These are phyloP conservation scores for Ypsolopha scabrella DNA, from an alignment of 2,888 invertebrate species.

Conservation along the genomic window DNA sequence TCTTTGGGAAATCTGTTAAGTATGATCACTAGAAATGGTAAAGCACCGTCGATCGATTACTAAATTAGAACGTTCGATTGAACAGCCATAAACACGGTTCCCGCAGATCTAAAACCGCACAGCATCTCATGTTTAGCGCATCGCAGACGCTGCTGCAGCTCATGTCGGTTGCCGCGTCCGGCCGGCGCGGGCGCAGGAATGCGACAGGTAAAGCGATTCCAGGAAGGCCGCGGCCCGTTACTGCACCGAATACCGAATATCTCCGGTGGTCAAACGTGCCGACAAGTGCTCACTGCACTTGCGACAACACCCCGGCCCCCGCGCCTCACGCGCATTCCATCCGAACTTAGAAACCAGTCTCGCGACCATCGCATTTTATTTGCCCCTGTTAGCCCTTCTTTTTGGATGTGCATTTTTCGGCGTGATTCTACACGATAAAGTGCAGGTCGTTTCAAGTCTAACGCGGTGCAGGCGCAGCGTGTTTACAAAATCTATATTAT, in stretches of 20 bases:
- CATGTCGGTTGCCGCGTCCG: conserved; percentile 12
- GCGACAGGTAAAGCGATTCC: conserved; percentile 69
- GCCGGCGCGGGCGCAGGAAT: conserved; percentile 49
- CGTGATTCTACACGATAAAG: not conserved
- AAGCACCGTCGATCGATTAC: no score
- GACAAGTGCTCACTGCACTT: conserved; percentile 65
- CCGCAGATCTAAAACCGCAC: not conserved
- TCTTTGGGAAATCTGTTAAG: no score
- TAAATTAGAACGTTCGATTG: no score
- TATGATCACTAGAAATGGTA: no score
- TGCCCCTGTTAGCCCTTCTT: conserved; percentile 2
- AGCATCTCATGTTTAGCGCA: not conserved
- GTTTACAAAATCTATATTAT: not conserved
- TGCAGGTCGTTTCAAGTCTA: not conserved
- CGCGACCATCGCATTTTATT: conserved; percentile 24
- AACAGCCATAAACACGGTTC: no score
- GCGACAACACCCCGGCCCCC: conserved; percentile 51
- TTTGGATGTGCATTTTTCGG: conserved; percentile 1
- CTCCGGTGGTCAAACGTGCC: conserved; percentile 67
- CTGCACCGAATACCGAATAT: conserved; percentile 70
- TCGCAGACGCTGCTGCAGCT: conserved; percentile 12
- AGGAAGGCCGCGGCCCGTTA: conserved; percentile 69
- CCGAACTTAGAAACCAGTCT: conserved; percentile 65
- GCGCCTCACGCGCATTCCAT: conserved; percentile 42
- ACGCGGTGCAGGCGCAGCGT: no score